Base-by-base conservation (phyloP, 2,888 invertebrate species). In the Spodoptera exigua region DNA sequence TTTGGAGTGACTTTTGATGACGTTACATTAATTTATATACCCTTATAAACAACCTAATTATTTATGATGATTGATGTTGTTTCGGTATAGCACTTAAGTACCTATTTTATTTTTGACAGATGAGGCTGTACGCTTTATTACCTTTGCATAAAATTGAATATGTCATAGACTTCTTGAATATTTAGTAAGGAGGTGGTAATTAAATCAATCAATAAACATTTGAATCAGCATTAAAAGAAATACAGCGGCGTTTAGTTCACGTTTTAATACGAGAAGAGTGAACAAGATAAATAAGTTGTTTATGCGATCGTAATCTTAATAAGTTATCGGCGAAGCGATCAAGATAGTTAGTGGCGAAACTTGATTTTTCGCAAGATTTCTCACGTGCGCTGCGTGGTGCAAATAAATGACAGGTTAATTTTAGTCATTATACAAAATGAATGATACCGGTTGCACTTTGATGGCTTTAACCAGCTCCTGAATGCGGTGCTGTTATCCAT, bases 1-100 rank as follows among this genome's bases (percentile, higher is more conserved):
- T 78, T 70, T 64, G 34, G 73, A 69, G 57, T 41, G 62, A 69
- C 44, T 68, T 68, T 75, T 65, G 72, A 71, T 76, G 69, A 63
- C 53, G 44, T 61, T 54, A 55, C 52, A 66, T 74, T 70, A 67
- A 74, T 55, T 63, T 63, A 66, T 53, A 58, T 46, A 49, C 46
- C 43, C 34, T 39, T 53, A 36, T 59, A 18, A 66, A 45, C 46
- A 35, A n/a, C 17, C 11, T 44, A 48, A 44, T 61, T 52, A 46
- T 41, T 12, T 45, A 40, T 48, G 32, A 44, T 47, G 46, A 57
- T 52, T 68, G 51, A 76, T 57, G 48, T 27, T 32, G n/a, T 43
- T 53, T 48, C 41, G 40, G 14, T 21, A 45, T 36, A 41, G 49
- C 35, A 53, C 11, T 48, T 49, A n/a, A n/a, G n/a, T n/a, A 3